phyloP scores from a whole-genome alignment of 2,113 vertebrate species.

The Spea bombifrons region DNA sequence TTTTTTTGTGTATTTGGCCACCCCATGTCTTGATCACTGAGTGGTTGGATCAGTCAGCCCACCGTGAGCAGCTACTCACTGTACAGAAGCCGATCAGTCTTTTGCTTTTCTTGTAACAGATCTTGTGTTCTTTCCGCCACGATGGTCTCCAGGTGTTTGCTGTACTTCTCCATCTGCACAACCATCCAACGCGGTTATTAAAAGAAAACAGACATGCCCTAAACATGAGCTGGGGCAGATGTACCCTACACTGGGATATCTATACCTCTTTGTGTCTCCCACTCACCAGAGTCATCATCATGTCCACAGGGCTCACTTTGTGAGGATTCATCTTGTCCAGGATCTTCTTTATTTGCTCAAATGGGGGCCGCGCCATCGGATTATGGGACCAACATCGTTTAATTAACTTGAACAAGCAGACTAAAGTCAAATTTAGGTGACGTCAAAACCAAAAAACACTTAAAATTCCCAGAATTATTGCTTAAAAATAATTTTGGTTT shows the following conservation, averaged over 20 bases:
- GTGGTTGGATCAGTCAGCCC: too few relatives aligned
- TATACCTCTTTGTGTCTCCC: too few relatives aligned
- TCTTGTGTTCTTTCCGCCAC: constrained; percentile 70
- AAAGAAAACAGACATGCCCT: not conserved
- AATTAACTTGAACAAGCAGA: constrained; percentile 59
- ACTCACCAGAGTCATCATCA: constrained; percentile 75
- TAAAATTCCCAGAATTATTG: too few relatives aligned
- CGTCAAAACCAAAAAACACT: too few relatives aligned
- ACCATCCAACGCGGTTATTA: not conserved
- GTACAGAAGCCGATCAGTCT: constrained; percentile 69
- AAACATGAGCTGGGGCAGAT: not conserved
- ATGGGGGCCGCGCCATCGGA: constrained; percentile 63
- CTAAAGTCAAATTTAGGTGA: too few relatives aligned
- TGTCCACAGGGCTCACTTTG: constrained; percentile 74
- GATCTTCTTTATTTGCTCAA: constrained; percentile 72
- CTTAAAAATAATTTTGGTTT: too few relatives aligned
- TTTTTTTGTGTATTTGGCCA: too few relatives aligned
- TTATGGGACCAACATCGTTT: constrained; percentile 70
- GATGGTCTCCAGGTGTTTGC: constrained; percentile 72
- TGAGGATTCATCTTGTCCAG: constrained; percentile 73
- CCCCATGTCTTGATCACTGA: too few relatives aligned
- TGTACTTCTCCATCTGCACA: constrained; percentile 76
- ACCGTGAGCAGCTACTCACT: constrained; percentile 55
- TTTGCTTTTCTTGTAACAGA: constrained; percentile 74
- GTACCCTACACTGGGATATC: too few relatives aligned